Conservation (phyloP, 2,888 invertebrate species). For the Meiosimyza platycephala region DNA sequence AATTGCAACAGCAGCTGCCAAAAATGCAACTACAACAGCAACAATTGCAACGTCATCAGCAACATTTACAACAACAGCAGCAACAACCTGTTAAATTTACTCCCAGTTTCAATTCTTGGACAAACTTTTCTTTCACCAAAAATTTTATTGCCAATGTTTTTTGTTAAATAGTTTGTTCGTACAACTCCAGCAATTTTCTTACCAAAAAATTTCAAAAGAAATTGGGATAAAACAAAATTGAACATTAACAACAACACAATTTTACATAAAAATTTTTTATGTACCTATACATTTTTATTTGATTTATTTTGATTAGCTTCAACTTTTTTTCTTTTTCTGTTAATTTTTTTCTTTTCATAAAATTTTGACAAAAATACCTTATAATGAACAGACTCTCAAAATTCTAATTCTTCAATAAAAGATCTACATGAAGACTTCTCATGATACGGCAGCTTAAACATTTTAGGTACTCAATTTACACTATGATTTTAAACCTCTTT, state of each 20-base stretch:
- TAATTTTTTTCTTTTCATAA: too few relatives aligned
- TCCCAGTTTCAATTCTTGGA: slow-evolving; percentile 66
- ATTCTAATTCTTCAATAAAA: too few relatives aligned
- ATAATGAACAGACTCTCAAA: too few relatives aligned
- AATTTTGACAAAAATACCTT: too few relatives aligned
- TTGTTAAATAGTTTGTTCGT: slow-evolving; percentile 53
- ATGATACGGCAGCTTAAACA: too few relatives aligned
- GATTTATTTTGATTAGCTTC: too few relatives aligned
- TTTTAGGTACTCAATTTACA: too few relatives aligned
- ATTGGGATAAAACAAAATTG: slow-evolving; percentile 12
- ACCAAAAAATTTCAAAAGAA: slow-evolving; percentile 24
- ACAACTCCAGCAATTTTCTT: neutral
- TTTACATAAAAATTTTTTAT: neutral
- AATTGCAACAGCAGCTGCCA: slow-evolving; percentile 31
- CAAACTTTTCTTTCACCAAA: slow-evolving; percentile 66
- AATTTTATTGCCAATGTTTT: slow-evolving; percentile 66
- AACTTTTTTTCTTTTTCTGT: too few relatives aligned
- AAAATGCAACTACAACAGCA: slow-evolving; percentile 41
- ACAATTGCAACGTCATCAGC: slow-evolving; percentile 39
- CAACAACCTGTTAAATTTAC: slow-evolving; percentile 54
- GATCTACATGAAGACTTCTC: too few relatives aligned
- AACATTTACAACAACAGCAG: slow-evolving; percentile 37
- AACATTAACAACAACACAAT: neutral
- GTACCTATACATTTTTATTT: neutral
- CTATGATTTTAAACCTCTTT: too few relatives aligned